Evolutionary conservation across 2,888 invertebrate species (phyloP), one percentile per base, ranked within the genome.

Genomic region (Campoletis raptor): DNA sequence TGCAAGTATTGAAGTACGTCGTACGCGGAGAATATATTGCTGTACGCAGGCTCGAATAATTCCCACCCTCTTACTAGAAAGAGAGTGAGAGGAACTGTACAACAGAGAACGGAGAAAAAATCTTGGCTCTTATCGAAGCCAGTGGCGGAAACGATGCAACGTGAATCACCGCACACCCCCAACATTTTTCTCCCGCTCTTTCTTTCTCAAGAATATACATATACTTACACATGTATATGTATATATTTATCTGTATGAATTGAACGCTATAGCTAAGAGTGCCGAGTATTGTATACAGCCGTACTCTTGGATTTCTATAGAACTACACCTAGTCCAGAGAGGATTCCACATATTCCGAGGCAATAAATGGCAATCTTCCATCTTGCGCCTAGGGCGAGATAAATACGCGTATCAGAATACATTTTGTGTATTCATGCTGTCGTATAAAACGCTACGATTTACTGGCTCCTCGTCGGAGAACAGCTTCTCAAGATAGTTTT

Each of bases 331-430:
- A 87, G 89, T 88, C 86, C 87, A 85, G 81, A 84, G 80, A 82
- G 78, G 87, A 88, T 85, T 88, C 83, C 88, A 89, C 89, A 89
- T 89, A 89, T 89, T 89, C 87, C 86, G 74, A 78, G 87, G 88
- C 89, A 88, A 89, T 89, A 89, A 89, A 89, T 89, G 89, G 89
- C 89, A 89, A 89, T 89, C 89, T 89, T 89, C 89, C 89, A 89
- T 89, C 89, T 88, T 88, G 88, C 84, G 83, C 86, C 83, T 73
- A 81, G 85, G 84, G 85, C 85, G 86, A 87, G 88, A 89, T 88
- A 89, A 89, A 89, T 88, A 89, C 88, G 87, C 88, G 85, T 88
- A 89, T 89, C 89, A 89, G 87, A 89, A 88, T 89, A 89, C 85
- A 89, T 88, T 89, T 87, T 89, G 87, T 89, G 87, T 88, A 89